phyloP scores from a whole-genome alignment of 1,140 invertebrate genomes.

The Acromyrmex charruanus region DNA sequence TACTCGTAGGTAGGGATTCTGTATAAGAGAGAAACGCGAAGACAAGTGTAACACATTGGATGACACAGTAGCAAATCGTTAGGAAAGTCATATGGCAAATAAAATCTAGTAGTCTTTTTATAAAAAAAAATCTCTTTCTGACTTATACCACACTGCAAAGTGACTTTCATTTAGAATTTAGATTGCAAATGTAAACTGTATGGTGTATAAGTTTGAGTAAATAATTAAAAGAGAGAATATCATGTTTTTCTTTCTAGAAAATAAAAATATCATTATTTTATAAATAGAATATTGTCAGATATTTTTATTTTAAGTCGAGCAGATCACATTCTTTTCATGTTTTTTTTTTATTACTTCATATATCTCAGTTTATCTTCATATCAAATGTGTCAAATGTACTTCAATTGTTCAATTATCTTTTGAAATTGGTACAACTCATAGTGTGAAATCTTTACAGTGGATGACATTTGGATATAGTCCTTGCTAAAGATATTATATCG shows the following conservation, averaged over 20 bases:
- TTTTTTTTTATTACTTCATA: not conserved
- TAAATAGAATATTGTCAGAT: not conserved
- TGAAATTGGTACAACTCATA: not conserved
- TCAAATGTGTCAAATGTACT: slow-evolving; percentile 5
- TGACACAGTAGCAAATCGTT: not conserved
- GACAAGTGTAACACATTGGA: not conserved
- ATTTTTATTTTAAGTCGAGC: not conserved
- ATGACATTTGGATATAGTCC: slow-evolving; percentile 59
- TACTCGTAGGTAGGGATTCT: slow-evolving; percentile 91
- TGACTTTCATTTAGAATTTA: not conserved
- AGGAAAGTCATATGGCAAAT: not conserved
- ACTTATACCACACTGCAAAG: not conserved
- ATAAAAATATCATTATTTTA: not conserved
- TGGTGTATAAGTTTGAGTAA: not conserved
- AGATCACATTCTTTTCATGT: not conserved
- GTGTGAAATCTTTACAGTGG: slow-evolving; percentile 43
- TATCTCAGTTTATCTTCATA: slow-evolving; percentile 7
- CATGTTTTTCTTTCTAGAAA: not conserved
- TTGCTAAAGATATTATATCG: slow-evolving; percentile 63
- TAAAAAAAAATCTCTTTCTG: not conserved
- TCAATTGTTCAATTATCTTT: slow-evolving; percentile 37
- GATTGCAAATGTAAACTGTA: not conserved
- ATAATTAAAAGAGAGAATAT: not conserved
- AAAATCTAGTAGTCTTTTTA: not conserved
- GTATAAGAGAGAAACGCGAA: slow-evolving; percentile 48